Conservation (phyloP, 1,140 invertebrate genomes). For the Riptortus pedestris region DNA sequence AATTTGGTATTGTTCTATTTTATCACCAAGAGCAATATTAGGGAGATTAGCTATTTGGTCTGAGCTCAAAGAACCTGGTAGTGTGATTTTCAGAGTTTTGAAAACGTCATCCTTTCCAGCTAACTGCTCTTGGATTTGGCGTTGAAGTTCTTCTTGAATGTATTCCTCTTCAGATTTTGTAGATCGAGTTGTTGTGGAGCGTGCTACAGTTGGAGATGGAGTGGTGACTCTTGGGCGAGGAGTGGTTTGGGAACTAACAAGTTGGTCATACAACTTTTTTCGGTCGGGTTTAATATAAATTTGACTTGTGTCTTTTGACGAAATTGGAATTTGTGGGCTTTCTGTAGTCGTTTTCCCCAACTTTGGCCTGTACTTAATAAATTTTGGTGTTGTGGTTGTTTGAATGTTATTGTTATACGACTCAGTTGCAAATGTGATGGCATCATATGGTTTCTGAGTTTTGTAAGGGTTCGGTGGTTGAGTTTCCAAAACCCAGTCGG, state of each 20-base stretch:
- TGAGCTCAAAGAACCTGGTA: conserved; percentile 23
- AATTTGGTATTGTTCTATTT: conserved; percentile 11
- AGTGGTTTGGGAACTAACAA: background rate
- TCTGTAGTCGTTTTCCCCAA: conserved; percentile 12
- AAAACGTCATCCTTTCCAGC: conserved; percentile 27
- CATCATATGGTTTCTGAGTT: conserved; percentile 29
- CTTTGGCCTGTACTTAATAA: conserved; percentile 22
- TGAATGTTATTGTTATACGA: conserved; percentile 14
- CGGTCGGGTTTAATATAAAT: conserved; percentile 22
- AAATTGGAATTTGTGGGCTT: background rate
- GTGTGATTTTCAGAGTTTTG: conserved; percentile 26
- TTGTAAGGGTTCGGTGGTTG: conserved; percentile 38
- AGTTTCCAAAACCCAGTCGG: conserved; percentile 35
- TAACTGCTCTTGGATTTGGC: conserved; percentile 28
- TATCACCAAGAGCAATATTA: conserved; percentile 16
- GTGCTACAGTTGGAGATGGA: conserved; percentile 6
- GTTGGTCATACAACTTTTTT: conserved; percentile 29
- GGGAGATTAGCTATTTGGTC: conserved; percentile 29
- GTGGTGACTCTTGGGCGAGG: background rate
- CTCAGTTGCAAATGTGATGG: conserved; percentile 24
- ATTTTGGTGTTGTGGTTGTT: conserved; percentile 8
- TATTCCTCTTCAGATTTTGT: conserved; percentile 19
- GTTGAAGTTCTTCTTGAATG: conserved; percentile 28
- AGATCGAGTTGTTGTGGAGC: conserved; percentile 16
- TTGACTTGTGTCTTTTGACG: background rate